phyloP scores from a whole-genome alignment of 2,797 vertebrate species.

The Poecile montanus region DNA sequence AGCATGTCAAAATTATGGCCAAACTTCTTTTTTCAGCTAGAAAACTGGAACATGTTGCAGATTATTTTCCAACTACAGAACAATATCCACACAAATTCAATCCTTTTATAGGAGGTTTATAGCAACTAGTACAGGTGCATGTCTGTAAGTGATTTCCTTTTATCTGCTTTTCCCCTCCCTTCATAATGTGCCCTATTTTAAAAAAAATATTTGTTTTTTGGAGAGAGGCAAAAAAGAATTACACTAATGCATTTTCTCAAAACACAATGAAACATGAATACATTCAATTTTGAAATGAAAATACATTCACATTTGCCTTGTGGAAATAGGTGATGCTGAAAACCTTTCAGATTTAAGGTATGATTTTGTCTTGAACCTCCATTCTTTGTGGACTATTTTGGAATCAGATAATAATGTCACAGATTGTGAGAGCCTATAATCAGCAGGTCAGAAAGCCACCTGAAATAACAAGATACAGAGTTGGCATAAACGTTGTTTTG shows the following conservation, averaged over 20 bases:
- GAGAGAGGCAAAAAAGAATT: not conserved
- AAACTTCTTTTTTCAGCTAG: not conserved
- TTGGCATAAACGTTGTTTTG: not conserved
- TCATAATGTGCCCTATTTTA: not conserved
- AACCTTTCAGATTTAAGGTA: not conserved
- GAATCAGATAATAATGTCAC: not conserved
- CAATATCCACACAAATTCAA: not conserved
- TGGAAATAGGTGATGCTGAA: not conserved
- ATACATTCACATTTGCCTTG: not conserved
- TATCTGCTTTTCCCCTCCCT: not conserved
- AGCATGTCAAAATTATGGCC: not conserved
- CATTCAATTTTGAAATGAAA: not conserved
- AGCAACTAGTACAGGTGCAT: not conserved
- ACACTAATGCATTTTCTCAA: not conserved
- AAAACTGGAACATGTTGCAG: not conserved
- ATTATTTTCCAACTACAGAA: not conserved
- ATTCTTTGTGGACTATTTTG: not conserved
- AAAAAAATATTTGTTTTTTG: rapidly evolving
- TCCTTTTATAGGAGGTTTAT: not conserved
- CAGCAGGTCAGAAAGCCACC: not conserved
- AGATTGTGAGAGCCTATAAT: not conserved
- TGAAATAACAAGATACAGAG: not conserved
- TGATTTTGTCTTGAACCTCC: not conserved
- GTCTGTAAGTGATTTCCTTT: not conserved
- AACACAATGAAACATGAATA: not conserved